Conservation (phyloP, 2,797 vertebrate species). For the Acridotheres tristis region DNA sequence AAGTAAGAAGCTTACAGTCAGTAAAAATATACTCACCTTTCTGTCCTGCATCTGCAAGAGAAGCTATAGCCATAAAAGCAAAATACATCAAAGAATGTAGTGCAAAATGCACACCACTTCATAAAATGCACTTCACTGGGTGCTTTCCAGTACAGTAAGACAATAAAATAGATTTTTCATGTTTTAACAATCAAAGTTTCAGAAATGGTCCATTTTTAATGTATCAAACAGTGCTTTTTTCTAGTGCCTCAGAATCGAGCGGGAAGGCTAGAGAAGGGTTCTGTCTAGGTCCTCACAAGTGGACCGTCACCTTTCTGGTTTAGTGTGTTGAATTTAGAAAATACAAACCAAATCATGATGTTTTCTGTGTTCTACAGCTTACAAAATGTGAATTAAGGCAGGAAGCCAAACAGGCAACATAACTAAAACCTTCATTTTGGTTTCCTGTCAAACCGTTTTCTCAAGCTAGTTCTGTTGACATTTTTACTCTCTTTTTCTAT, state of each 20-base stretch:
- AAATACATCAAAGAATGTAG: neutral
- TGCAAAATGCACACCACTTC: neutral
- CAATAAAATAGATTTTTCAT: neutral
- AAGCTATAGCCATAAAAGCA: neutral
- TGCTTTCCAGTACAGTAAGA: fast-evolving
- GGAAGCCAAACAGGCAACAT: conserved; percentile 1
- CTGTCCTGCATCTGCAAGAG: neutral
- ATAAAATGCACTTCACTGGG: neutral
- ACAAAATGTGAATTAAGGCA: conserved; percentile 11
- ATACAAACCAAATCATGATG: fast-evolving
- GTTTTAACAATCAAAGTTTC: neutral
- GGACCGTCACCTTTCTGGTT: neutral
- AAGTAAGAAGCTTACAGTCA: neutral
- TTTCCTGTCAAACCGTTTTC: conserved; percentile 44
- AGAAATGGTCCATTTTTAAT: neutral
- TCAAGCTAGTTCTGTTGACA: conserved; percentile 30
- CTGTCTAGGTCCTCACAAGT: neutral
- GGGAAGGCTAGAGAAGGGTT: neutral
- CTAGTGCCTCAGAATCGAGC: neutral
- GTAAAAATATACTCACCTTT: neutral
- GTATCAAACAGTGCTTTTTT: neutral
- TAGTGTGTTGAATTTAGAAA: neutral
- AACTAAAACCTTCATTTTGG: conserved; percentile 19
- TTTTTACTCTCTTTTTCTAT: neutral
- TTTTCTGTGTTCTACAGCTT: neutral